Base-by-base conservation (phyloP, 2,113 vertebrate species). In the Hippolais icterina region DNA sequence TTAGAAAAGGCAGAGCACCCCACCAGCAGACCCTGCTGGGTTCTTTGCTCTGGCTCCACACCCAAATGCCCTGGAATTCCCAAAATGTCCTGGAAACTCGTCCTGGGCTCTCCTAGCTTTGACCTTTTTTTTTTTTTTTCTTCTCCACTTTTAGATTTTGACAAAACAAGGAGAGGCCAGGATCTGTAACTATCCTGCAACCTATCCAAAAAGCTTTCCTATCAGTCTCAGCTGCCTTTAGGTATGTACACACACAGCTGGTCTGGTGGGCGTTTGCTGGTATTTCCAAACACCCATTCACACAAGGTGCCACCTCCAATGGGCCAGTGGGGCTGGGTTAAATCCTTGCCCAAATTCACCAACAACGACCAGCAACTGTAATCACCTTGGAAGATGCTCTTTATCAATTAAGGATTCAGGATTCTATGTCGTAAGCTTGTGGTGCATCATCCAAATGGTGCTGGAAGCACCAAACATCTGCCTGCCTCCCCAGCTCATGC, bases 11-110 rank as follows among this genome's bases (percentile, higher is more conserved):
- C 49, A 64, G 27, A 72, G 29, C 19, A 47, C 2, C 24, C 35
- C 2, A 1, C 3, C 19, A 49, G 69, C 33, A 69, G 63, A 59
- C 2, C 6, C 60, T 4, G 1, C 15, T 12, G 33, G 17, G 8
- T 5, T 47, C 37, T 56, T n/a, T 37, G 4, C 65, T 57, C 65
- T 53, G 28, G 20, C 23, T 18, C 17, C 70, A 46, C 17, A 8
- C 25, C 20, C 28, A 57, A 88, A 52, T 6, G 17, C 15, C 0
- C 28, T 39, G 27, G 15, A 3, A 44, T 69, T 68, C 61, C 68
- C 15, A 4, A 72, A 78, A 54, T 10, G 10, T 5, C 6, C 61
- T 89, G 37, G 31, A 77, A 59, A 64, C 33, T 24, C 12, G 0
- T 28, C 20, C 53, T 49, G 12, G 23, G 27, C 27, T 76, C 61